A percentile compares a stretch with the other conserved stretches of the same genome.
phyloP scores from a whole-genome alignment of 2,113 vertebrate genomes.

The Setophaga kirtlandii region DNA sequence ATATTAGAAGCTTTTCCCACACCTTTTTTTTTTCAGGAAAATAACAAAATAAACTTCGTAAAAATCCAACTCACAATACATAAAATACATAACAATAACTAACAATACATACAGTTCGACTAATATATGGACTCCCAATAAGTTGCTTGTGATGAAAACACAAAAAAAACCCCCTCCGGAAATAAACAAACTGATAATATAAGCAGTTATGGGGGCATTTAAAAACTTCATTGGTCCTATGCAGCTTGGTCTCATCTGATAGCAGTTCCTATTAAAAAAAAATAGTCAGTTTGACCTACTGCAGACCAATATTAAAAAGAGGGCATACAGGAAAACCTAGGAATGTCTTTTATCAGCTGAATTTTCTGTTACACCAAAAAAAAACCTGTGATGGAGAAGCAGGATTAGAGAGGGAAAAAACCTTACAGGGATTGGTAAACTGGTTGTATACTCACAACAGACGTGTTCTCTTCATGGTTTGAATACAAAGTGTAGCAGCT shows the following conservation, averaged over 20 bases:
- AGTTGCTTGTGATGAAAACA: not conserved
- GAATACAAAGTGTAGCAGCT: not conserved
- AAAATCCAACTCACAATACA: not conserved
- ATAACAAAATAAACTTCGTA: not conserved
- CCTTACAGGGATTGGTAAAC: accelerated
- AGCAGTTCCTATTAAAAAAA: not conserved
- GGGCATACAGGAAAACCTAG: not conserved
- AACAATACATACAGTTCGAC: not conserved
- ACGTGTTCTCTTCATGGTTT: not conserved
- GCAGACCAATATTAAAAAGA: not conserved
- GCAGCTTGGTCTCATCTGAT: not conserved
- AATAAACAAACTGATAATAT: no score
- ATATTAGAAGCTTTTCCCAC: not conserved
- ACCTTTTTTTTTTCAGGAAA: not conserved
- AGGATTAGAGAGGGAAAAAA: not conserved
- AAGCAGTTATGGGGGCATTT: not conserved
- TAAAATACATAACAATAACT: no score
- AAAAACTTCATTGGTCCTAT: not conserved
- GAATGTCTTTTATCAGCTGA: not conserved
- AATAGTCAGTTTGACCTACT: not conserved
- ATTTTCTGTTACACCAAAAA: not conserved
- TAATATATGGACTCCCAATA: not conserved
- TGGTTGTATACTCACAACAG: not conserved
- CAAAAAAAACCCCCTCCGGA: not conserved
- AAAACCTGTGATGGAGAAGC: not conserved